Conservation (phyloP, 2,113 vertebrate species). For the Lutjanus erythropterus region DNA sequence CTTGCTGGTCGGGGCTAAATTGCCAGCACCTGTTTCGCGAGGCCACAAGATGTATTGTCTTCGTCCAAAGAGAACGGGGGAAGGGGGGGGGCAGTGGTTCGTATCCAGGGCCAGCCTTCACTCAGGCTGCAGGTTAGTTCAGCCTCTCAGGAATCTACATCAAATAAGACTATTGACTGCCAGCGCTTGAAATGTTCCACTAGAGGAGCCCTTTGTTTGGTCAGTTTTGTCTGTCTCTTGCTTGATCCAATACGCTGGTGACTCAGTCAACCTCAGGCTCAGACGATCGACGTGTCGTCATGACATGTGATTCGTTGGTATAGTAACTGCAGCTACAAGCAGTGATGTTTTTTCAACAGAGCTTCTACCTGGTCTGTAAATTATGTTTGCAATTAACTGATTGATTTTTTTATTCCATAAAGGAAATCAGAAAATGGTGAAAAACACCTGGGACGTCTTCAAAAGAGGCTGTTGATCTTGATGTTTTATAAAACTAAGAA, state of each 20-base stretch:
- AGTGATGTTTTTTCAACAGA: too few relatives aligned
- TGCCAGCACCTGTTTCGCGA: constrained; percentile 65
- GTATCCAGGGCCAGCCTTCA: constrained; percentile 55
- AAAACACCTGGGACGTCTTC: not conserved
- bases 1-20: constrained; percentile 58
- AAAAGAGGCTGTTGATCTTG: not conserved
- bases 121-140: constrained; percentile 51
- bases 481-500: not conserved
- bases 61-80: constrained; percentile 31
- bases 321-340: too few relatives aligned
- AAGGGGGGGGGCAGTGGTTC: constrained; percentile 23
- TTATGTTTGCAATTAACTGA: not conserved
- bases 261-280: constrained; percentile 36
- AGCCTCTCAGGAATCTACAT: constrained; percentile 72
- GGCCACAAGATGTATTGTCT: constrained; percentile 62
- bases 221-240: constrained; percentile 46
- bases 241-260: constrained; percentile 30
- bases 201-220: constrained; percentile 64
- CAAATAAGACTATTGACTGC: constrained; percentile 74
- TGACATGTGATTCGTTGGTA: constrained; percentile 11
- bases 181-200: constrained; percentile 47
- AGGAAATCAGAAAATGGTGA: not conserved
- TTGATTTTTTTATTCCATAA: not conserved
- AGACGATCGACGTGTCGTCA: not conserved
- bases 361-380: not conserved